A percentile compares a stretch with the other conserved stretches of the same genome.
These are phyloP conservation scores for Camelus bactrianus DNA, from an alignment of 2,113 vertebrate genomes.

Conservation along the genomic window DNA sequence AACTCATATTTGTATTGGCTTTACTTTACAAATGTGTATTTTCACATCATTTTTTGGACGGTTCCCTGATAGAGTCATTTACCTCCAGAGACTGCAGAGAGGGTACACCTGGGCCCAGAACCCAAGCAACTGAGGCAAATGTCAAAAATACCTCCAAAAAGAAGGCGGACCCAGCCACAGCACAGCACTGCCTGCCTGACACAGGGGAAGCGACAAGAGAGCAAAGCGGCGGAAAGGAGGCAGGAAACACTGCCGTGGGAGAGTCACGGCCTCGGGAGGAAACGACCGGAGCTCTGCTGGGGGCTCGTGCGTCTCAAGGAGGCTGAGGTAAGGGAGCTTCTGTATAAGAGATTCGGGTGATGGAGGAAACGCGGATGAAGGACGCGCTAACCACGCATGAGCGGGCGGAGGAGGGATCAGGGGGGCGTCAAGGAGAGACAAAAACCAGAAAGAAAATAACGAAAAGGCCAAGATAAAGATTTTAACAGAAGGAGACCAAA, in stretches of 20 bases:
- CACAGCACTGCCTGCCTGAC: not conserved
- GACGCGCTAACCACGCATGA: not conserved
- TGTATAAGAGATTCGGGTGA: not conserved
- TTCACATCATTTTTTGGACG: not conserved
- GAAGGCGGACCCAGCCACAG: not conserved
- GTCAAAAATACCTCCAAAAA: not conserved
- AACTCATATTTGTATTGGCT: not conserved
- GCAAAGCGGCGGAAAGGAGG: not conserved
- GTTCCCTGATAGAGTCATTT: not conserved
- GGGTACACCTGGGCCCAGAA: not conserved
- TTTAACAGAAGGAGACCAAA: not conserved
- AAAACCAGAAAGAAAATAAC: not conserved
- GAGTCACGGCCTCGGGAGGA: rapidly evolving
- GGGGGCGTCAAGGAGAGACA: not conserved
- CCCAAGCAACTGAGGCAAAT: not conserved
- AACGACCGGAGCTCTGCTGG: not conserved
- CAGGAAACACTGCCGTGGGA: rapidly evolving
- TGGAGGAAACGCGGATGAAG: no score
- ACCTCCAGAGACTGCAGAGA: not conserved
- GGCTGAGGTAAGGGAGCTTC: not conserved
- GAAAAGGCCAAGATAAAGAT: not conserved
- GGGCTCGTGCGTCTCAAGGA: not conserved
- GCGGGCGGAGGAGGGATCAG: rapidly evolving
- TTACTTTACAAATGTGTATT: not conserved
- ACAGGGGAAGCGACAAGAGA: not conserved